A percentile compares a stretch with the other conserved stretches of the same genome.
phyloP scores from a whole-genome alignment of 2,797 vertebrate species.

The Sebastes taczanowskii region DNA sequence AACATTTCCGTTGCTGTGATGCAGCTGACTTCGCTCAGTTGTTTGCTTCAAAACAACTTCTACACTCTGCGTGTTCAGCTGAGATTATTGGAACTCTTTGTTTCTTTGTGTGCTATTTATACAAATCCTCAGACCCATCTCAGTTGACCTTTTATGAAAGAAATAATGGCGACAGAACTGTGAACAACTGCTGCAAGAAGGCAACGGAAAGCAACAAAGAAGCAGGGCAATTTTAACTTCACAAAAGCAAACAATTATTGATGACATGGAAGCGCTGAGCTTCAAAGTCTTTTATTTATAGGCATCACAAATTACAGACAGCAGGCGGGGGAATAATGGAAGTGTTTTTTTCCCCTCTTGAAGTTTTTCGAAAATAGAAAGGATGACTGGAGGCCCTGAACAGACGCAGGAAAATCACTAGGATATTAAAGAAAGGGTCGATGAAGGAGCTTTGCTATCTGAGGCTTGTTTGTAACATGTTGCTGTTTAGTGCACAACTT shows the following conservation, averaged over 20 bases:
- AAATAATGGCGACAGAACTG: constrained; percentile 15
- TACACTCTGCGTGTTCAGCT: neutral
- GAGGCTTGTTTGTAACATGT: neutral
- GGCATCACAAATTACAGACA: constrained; percentile 34
- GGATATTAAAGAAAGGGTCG: constrained; percentile 29
- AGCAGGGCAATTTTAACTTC: constrained; percentile 27
- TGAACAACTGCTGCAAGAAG: constrained; percentile 16
- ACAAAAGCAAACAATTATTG: constrained; percentile 59
- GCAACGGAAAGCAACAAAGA: constrained; percentile 24
- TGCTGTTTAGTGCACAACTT: constrained; percentile 6
- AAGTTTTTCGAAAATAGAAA: constrained; percentile 44
- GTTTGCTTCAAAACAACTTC: constrained; percentile 25
- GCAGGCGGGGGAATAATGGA: constrained; percentile 20
- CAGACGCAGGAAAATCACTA: constrained; percentile 3
- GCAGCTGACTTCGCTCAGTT: neutral
- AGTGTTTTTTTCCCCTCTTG: constrained; percentile 1
- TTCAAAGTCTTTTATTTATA: constrained; percentile 64
- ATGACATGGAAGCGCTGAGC: constrained; percentile 34
- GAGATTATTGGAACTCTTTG: constrained; percentile 17
- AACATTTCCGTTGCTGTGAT: neutral
- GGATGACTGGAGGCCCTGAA: constrained; percentile 16
- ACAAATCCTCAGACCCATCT: constrained; percentile 22
- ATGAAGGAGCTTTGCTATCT: constrained; percentile 17
- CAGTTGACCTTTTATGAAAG: constrained; percentile 23
- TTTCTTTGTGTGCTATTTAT: constrained; percentile 36